Base-by-base conservation (phyloP, 2,888 invertebrate species). In the Diarsia brunnea region DNA sequence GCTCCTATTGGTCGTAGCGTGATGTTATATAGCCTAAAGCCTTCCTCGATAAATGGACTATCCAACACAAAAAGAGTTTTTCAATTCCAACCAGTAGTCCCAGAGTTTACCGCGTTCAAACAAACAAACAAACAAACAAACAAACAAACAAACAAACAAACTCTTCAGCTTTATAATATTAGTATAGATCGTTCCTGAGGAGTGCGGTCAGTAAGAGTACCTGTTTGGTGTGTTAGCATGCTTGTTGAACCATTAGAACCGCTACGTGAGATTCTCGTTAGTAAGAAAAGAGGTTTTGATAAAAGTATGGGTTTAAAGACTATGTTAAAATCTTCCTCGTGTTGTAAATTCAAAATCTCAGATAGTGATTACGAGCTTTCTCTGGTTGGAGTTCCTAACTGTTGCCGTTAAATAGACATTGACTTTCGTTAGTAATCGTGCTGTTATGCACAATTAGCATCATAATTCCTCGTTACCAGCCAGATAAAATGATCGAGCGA, bases 171-270 rank as follows among this genome's bases (percentile, higher is more conserved):
- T n/a, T n/a, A n/a, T n/a, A n/a, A n/a, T n/a, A n/a, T n/a, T n/a
- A n/a, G n/a, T n/a, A n/a, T n/a, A n/a, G n/a, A n/a, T n/a, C 65
- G 60, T 67, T 76, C 69, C 80, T 63, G 47, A 69, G 60, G 27
- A 71, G 75, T 53, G 65, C 55, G 66, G 51, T 69, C 60, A 65
- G 67, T 64, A 70, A 65, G 75, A 72, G 72, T 66, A 75, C 81
- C 69, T 75, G 82, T 84, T 84, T 64, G 67, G 72, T 58, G 78
- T 64, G 75, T 70, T 83, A 70, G 66, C 60, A 51, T 10, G 24
- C 75, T 73, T 58, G 66, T 63, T 53, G 12, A 14, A 24, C 61
- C 49, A 80, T 75, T 80, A 58, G 51, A 60, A 19, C 31, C 45
- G 19, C 2, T 2, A 12, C 55, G 55, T 49, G 77, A 78, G 24